Evolutionary conservation across 1,140 invertebrate species (phyloP).

Genomic region (Oryctes rhinoceros): DNA sequence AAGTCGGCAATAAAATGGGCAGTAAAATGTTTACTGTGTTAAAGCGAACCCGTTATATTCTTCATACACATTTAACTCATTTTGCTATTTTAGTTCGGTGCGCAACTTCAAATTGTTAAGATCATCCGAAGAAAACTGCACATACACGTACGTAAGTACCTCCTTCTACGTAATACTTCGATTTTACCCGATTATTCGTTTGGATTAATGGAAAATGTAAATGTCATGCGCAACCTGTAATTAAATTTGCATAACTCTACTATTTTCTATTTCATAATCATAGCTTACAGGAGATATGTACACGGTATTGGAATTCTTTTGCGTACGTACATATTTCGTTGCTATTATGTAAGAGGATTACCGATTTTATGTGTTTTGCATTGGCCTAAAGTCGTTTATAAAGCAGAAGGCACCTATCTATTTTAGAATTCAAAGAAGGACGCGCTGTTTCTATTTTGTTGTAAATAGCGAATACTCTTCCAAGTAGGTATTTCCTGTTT

Average conservation of each 20-base stretch:
- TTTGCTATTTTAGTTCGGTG: constrained; percentile 33
- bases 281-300: not conserved
- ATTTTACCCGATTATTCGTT: not conserved
- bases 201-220: not conserved
- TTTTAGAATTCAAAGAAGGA: too few species aligned
- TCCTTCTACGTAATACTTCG: not conserved
- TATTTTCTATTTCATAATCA: not conserved
- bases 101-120: constrained; percentile 22
- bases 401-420: too few species aligned
- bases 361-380: too few species aligned
- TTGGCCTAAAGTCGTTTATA: too few species aligned
- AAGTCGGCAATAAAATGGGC: constrained; percentile 32
- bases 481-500: too few species aligned
- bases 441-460: too few species aligned
- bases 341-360: too few species aligned
- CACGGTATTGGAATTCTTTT: not conserved
- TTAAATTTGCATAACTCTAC: not conserved
- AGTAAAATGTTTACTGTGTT: constrained; percentile 23
- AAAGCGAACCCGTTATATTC: constrained; percentile 30
- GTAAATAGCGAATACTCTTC: too few species aligned
- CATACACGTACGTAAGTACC: constrained; percentile 16
- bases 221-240: not conserved
- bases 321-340: too few species aligned
- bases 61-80: constrained; percentile 29
- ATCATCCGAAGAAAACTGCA: not conserved